phyloP scores from a whole-genome alignment of 2,797 vertebrate species.

The Glossophaga mutica region DNA sequence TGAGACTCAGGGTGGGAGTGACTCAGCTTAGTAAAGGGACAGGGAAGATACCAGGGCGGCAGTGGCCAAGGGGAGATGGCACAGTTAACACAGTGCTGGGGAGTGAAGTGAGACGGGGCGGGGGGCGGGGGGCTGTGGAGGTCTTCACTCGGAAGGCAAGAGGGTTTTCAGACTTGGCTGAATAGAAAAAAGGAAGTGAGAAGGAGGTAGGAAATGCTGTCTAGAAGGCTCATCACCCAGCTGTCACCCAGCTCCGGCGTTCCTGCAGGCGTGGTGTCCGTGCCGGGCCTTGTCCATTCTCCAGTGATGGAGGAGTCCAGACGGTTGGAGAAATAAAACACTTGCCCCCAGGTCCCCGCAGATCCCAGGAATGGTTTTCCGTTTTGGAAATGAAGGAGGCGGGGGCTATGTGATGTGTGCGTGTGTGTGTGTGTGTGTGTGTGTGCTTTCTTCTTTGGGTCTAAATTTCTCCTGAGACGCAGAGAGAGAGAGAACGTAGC shows the following conservation, averaged over 20 bases:
- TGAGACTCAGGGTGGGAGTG: background rate
- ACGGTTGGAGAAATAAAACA: background rate
- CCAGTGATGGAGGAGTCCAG: background rate
- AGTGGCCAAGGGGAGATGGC: background rate
- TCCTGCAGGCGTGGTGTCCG: background rate
- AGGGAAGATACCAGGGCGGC: background rate
- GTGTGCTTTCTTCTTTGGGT: background rate
- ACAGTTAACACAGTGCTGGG: background rate
- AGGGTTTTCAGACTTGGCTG: constrained; percentile 50
- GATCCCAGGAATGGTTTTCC: background rate
- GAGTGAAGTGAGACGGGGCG: background rate
- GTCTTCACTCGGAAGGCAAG: constrained; percentile 31
- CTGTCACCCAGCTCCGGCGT: background rate
- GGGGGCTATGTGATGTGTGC: background rate
- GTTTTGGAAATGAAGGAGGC: background rate
- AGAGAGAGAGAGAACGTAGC: background rate
- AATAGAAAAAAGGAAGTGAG: constrained; percentile 72
- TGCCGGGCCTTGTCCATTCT: background rate
- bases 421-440: too few relatives aligned
- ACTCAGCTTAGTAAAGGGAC: background rate
- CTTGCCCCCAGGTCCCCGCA: background rate
- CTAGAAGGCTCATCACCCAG: constrained; percentile 19
- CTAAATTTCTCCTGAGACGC: background rate
- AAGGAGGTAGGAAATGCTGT: constrained; percentile 54
- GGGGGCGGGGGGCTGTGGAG: background rate